Base-by-base conservation (phyloP, 2,888 invertebrate genomes). In the Scelioninae gen. 2 region DNA sequence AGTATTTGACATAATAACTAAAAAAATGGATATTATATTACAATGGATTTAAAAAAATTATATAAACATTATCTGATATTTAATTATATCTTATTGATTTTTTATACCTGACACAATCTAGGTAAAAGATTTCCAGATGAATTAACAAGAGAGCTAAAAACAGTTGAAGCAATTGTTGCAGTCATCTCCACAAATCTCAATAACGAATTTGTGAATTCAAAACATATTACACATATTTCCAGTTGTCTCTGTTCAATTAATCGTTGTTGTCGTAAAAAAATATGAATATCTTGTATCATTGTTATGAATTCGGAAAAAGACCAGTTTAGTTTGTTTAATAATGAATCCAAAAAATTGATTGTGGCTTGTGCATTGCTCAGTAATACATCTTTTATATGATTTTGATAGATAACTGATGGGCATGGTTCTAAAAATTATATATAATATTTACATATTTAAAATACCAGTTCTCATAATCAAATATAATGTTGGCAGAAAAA, bases 291-390 rank as follows among this genome's bases (percentile, higher is more conserved):
- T 84, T 95, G 95, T 81, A 95, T 88, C 89, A 94, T 91, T 18
- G 93, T 91, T 75, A 95, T 93, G 81, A 95, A 95, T 82, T 95
- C 95, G 0, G 95, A 95, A 83, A 95, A 95, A 0, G 94, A 93
- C 95, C 95, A 95, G 86, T 95, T 95, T 3, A 95, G 87, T 79
- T 95, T 94, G 81, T 92, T 94, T 4, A 95, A 87, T 18, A 95
- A 87, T 0, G 93, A 94, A 85, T 94, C 94, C 9, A 95, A 87
- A 81, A 92, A 94, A 0, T 90, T 87, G 0, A 91, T 91, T 0
- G 94, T 91, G 15, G 90, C 87, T 28, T 90, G 90, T 5, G 91
- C 90, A 80, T 93, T 91, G 1, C 87, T 86, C 0, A 87, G 76
- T 28, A 95, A 82, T 53, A 91, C 90, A 9, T 90, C 88, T 35